A percentile compares a stretch with the other conserved stretches of the same genome.
Conservation (phyloP, 2,888 invertebrate genomes). For the Lasioglossum pauxillum region DNA sequence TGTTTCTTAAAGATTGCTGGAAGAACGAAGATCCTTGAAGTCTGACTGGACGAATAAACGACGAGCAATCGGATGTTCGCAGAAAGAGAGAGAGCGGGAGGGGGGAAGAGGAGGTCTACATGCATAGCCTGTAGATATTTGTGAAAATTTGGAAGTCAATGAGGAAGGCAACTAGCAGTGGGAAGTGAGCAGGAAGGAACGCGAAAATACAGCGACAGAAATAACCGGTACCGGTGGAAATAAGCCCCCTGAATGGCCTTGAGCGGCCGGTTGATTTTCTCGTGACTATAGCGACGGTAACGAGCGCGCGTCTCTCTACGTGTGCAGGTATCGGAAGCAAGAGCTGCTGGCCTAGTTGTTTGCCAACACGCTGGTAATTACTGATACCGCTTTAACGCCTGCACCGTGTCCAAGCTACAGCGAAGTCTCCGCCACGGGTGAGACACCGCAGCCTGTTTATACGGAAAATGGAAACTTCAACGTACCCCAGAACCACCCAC, state of each 20-base stretch:
- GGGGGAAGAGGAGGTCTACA: no score
- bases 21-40: not conserved
- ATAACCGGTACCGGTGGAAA: not conserved
- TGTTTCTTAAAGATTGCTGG: not conserved
- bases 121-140: not conserved
- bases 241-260: constrained; percentile 7
- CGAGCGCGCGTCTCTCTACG: constrained; percentile 31
- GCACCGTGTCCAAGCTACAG: constrained; percentile 61
- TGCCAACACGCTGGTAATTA: constrained; percentile 81
- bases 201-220: constrained; percentile 6
- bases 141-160: constrained; percentile 17
- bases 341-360: constrained; percentile 71
- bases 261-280: constrained; percentile 18
- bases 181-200: not conserved
- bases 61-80: not conserved
- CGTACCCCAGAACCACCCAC: constrained; percentile 51
- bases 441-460: constrained; percentile 69
- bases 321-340: constrained; percentile 41
- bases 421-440: constrained; percentile 43
- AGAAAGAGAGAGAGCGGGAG: no score
- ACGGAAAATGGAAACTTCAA: constrained; percentile 72
- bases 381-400: constrained; percentile 80
- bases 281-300: constrained; percentile 29
- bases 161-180: not conserved
- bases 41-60: not conserved